phyloP scores from a whole-genome alignment of 2,888 invertebrate genomes.

The Drosophila sordidapex region DNA sequence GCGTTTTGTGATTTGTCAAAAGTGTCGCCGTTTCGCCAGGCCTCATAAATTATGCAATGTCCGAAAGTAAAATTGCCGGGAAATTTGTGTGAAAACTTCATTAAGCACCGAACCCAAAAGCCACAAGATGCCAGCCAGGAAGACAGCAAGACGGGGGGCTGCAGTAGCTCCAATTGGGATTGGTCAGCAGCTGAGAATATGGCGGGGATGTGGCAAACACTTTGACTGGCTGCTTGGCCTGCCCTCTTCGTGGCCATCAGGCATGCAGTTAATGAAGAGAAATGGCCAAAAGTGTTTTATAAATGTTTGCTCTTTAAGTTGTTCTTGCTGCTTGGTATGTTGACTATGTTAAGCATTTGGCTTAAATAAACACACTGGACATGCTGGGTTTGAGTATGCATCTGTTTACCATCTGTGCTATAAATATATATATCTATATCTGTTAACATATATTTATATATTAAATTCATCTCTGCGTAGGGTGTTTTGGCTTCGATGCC shows the following conservation, averaged over 20 bases:
- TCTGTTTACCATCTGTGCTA: background rate
- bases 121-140: slow-evolving; percentile 8
- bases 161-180: background rate
- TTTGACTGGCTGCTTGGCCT: slow-evolving; percentile 15
- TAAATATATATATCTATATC: background rate
- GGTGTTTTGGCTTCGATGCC: slow-evolving; percentile 17
- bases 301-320: slow-evolving; percentile 54
- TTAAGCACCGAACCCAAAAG: slow-evolving; percentile 41
- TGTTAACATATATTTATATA: background rate
- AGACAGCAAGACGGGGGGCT: background rate
- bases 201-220: slow-evolving; percentile 16
- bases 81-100: slow-evolving; percentile 70
- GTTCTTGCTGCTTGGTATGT: background rate
- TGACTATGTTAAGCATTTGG: background rate
- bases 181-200: slow-evolving; percentile 6
- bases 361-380: background rate
- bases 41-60: slow-evolving; percentile 69
- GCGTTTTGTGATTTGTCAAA: slow-evolving; percentile 69
- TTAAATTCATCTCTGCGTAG: slow-evolving; percentile 8
- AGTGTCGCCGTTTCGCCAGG: slow-evolving; percentile 50
- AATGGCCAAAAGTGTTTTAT: slow-evolving; percentile 75
- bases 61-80: slow-evolving; percentile 60
- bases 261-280: slow-evolving; percentile 72
- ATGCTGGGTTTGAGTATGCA: background rate
- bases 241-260: slow-evolving; percentile 8